Evolutionary conservation across 92 coral and sea anemone genomes (phyloP), one percentile per base, ranked within the genome.

Genomic region (Pocillopora grandis): DNA sequence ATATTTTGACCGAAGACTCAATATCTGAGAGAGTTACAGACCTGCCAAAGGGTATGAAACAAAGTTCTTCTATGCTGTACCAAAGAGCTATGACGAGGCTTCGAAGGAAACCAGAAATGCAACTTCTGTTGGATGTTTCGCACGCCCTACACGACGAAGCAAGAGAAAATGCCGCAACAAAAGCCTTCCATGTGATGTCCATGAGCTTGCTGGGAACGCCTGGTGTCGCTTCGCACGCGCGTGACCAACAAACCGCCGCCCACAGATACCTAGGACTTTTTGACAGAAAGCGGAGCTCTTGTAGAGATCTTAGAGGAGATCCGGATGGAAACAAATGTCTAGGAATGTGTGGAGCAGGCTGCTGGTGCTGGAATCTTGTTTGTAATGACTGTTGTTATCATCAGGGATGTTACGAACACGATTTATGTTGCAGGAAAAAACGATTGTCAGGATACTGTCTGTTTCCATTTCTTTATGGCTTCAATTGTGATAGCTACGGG

Each of bases 291-390:
- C 48, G 52, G 15, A 65, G 76, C 10, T 20, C 18, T 23, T 75
- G 87, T 14, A 11, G 49, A 33, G 82, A 66, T 60, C 12, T 84
- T 19, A 76, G 87, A 8, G 16, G 35, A 8, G 81, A 84, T 65
- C 87, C 87, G 13, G 7, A 64, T 37, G 18, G 58, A 5, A n/a
- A 78, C n/a, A 9, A 67, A 9, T 89, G 92, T 23, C 33, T 85
- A 33, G 89, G 92, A 4, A 85, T 89, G 92, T 85, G 92, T 60
- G 92, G 92, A 0, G 81, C 86, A 18, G 78, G 71, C 0, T 89
- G 92, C 31, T 10, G 52, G 70, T 89, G 92, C 74, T 85, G 89
- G 90, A 19, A 56, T 0, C 15, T 66, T 15, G 59, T 88, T 2
- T 89, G 92, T 72, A 75, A 71, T 8, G 79, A 89, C 58, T 89